Percentiles rank a stretch among this genome's conserved stretches.
These are phyloP conservation scores for Brachyistius frenatus DNA, from an alignment of 2,113 vertebrate genomes.

Conservation along the genomic window DNA sequence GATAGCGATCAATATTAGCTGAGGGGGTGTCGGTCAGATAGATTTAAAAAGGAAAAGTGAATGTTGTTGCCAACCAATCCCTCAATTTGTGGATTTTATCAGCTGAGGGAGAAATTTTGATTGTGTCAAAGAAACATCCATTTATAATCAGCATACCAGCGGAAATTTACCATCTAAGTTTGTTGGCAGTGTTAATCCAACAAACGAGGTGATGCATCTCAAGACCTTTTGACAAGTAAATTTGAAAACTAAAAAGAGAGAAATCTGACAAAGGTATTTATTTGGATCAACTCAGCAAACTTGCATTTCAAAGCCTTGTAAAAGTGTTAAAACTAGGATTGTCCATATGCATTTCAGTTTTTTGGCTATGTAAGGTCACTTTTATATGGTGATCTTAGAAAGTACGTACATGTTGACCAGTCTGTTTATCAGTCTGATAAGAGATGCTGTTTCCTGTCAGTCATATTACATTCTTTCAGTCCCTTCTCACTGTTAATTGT, in stretches of 20 bases:
- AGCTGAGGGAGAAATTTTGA: background rate
- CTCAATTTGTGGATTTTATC: conserved; percentile 9
- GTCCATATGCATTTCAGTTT: too few species aligned
- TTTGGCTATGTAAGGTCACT: too few species aligned
- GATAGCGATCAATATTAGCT: conserved; percentile 51
- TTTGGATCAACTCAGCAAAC: background rate
- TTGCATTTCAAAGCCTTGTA: background rate
- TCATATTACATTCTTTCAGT: conserved; percentile 7
- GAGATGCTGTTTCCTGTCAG: conserved; percentile 25
- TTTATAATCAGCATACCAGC: background rate
- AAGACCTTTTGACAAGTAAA: background rate
- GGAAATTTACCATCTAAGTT: too few species aligned
- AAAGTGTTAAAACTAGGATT: background rate
- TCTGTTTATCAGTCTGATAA: background rate
- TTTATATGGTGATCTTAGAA: too few species aligned
- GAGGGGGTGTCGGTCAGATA: conserved; percentile 12
- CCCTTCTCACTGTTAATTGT: conserved; percentile 1
- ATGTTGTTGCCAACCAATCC: conserved; percentile 1
- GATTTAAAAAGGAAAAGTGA: conserved; percentile 4
- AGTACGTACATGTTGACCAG: too few species aligned
- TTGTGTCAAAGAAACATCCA: background rate
- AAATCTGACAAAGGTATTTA: background rate
- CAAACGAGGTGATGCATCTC: background rate
- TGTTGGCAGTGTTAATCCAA: background rate
- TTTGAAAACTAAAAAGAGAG: background rate